Percentiles rank a stretch among this genome's conserved stretches.
Conservation (phyloP, 2,888 invertebrate species). For the Plemyria rubiginata region DNA sequence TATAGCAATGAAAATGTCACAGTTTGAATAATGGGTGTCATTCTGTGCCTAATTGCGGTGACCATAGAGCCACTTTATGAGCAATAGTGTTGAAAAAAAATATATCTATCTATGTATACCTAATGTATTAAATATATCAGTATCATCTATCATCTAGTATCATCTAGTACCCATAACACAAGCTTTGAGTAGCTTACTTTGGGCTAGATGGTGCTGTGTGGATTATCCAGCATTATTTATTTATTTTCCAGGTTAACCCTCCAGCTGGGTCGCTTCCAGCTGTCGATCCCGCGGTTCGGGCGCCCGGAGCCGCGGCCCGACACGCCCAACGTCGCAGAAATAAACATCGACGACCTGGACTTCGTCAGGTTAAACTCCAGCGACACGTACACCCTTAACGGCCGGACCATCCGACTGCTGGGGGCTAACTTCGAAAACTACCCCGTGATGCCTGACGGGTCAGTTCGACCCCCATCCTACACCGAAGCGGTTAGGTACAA, state of each 20-base stretch:
- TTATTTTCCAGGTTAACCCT: constrained; percentile 55
- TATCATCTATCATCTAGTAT: too few species aligned
- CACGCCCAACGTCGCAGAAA: constrained; percentile 72
- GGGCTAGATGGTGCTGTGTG: too few species aligned
- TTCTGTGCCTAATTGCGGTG: too few species aligned
- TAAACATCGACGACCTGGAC: constrained; percentile 67
- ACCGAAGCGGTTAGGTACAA: constrained; percentile 73
- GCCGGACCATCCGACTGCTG: constrained; percentile 71
- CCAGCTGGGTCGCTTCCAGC: constrained; percentile 69
- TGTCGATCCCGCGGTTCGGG: constrained; percentile 65
- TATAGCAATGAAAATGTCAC: too few species aligned
- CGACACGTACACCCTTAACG: constrained; percentile 77
- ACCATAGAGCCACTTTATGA: too few species aligned
- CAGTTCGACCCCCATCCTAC: constrained; percentile 68
- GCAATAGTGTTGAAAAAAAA: too few species aligned
- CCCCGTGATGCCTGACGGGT: constrained; percentile 52
- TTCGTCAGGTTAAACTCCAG: constrained; percentile 63
- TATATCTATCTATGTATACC: too few species aligned
- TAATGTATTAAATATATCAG: too few species aligned
- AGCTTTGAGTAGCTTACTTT: too few species aligned
- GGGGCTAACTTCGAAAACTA: constrained; percentile 73
- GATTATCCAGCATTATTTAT: too few species aligned
- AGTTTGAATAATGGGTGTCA: too few species aligned
- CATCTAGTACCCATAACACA: too few species aligned
- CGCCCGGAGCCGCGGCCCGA: constrained; percentile 61